Conservation (phyloP, 2,888 invertebrate species). For the Colostygia pectinataria region DNA sequence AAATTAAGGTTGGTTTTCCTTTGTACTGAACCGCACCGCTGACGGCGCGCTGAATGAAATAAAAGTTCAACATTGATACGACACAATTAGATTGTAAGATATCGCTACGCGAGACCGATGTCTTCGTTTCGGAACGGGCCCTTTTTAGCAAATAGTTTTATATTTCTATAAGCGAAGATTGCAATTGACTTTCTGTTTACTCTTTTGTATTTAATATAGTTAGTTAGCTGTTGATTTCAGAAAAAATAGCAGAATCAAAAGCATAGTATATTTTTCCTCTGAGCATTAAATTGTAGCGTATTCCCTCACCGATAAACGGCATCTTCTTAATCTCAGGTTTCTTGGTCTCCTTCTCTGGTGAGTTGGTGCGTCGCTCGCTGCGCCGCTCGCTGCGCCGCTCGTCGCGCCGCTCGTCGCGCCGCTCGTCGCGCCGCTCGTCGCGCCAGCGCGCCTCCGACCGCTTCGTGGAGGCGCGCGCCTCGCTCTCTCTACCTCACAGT, state of each 20-base stretch:
- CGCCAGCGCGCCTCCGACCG: conserved; percentile 11
- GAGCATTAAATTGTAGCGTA: background rate
- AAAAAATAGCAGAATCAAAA: background rate
- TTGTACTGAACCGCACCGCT: no score
- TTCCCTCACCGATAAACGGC: conserved; percentile 87
- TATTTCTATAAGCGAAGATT: no score
- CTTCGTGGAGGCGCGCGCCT: conserved; percentile 4
- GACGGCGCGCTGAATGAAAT: no score
- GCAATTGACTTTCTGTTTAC: no score
- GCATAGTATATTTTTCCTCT: conserved; percentile 16
- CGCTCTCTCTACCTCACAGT: conserved; percentile 15
- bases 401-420: conserved; percentile 20
- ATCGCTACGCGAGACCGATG: no score
- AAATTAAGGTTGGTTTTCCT: no score
- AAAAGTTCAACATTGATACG: no score
- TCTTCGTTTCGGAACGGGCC: no score
- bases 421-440: conserved; percentile 19
- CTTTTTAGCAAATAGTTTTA: no score
- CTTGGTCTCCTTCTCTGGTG: conserved; percentile 45
- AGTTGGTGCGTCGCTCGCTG: conserved; percentile 22
- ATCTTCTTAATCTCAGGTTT: conserved; percentile 86
- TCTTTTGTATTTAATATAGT: no score
- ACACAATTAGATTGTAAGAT: no score
- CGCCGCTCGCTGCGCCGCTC: conserved; percentile 24
- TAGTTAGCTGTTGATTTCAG: background rate